Percentiles rank a stretch among this genome's conserved stretches.
Conservation (phyloP, 2,888 invertebrate species). For the Gymnocheta viridis region DNA sequence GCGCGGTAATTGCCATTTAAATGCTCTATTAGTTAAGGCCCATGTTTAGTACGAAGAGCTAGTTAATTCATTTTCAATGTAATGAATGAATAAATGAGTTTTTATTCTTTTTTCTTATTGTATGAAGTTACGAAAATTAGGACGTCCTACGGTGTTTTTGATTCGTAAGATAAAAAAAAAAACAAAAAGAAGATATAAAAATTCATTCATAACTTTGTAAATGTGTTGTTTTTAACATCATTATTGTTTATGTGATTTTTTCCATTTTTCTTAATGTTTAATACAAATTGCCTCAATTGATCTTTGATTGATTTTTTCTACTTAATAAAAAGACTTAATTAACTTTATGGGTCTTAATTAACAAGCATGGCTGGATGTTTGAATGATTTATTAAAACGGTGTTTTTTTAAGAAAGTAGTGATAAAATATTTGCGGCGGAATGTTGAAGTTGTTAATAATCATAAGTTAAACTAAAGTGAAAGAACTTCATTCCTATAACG, state of each 20-base stretch:
- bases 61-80: constrained; percentile 35
- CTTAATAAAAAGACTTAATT: constrained; percentile 11
- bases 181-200: background rate
- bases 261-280: background rate
- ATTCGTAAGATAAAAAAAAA: constrained; percentile 19
- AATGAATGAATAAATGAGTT: constrained; percentile 38
- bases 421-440: too few species aligned
- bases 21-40: constrained; percentile 48
- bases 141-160: constrained; percentile 60
- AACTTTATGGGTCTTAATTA: background rate
- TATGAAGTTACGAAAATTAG: constrained; percentile 26
- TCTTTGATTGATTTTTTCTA: constrained; percentile 51
- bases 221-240: background rate
- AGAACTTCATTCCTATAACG: too few species aligned
- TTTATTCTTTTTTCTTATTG: constrained; percentile 25
- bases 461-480: too few species aligned
- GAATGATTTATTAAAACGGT: background rate
- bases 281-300: constrained; percentile 55
- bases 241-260: background rate
- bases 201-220: constrained; percentile 58
- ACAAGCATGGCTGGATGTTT: background rate
- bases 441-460: too few species aligned
- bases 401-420: too few species aligned
- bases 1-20: constrained; percentile 66
- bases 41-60: constrained; percentile 38